Percentiles rank a stretch among this genome's conserved stretches.
These are phyloP conservation scores for Spisula subtruncata DNA, from an alignment of 2,888 invertebrate species.

Conservation along the genomic window DNA sequence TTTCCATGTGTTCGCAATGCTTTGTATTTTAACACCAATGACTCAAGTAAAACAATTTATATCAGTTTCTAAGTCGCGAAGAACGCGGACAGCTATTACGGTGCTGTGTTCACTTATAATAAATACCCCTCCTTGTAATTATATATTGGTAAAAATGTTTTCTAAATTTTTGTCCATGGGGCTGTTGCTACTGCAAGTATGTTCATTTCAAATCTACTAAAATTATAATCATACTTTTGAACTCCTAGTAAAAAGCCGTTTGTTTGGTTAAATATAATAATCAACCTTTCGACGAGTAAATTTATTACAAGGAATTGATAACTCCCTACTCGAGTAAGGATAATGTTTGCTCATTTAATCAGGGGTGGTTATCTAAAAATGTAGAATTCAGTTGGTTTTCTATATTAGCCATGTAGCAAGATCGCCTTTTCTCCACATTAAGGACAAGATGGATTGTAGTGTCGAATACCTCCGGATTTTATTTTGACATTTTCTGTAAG, in stretches of 20 bases:
- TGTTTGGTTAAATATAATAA: slow-evolving; percentile 1
- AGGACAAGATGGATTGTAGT: not conserved
- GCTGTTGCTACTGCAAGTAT: not conserved
- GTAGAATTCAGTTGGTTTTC: not conserved
- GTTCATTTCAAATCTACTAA: not conserved
- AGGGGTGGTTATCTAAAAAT: slow-evolving; percentile 1
- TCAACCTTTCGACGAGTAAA: slow-evolving; percentile 2
- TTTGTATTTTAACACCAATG: too few species aligned
- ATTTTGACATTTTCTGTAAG: not conserved
- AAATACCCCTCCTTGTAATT: not conserved
- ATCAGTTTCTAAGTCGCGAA: not conserved
- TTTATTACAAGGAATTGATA: not conserved
- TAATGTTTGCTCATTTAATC: slow-evolving; percentile 19
- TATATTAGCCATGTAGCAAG: not conserved
- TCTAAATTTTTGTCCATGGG: not conserved
- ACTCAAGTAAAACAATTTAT: not conserved
- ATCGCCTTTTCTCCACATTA: not conserved
- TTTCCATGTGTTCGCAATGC: too few species aligned
- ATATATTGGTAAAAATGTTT: not conserved
- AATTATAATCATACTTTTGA: not conserved
- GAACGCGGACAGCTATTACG: not conserved
- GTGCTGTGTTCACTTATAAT: not conserved
- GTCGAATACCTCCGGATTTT: not conserved
- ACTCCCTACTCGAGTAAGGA: not conserved
- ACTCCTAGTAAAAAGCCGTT: not conserved